Percentiles rank a stretch among this genome's conserved stretches.
Evolutionary conservation across 1,140 invertebrate species (phyloP).

Genomic region (Lasaia peninsularis): DNA sequence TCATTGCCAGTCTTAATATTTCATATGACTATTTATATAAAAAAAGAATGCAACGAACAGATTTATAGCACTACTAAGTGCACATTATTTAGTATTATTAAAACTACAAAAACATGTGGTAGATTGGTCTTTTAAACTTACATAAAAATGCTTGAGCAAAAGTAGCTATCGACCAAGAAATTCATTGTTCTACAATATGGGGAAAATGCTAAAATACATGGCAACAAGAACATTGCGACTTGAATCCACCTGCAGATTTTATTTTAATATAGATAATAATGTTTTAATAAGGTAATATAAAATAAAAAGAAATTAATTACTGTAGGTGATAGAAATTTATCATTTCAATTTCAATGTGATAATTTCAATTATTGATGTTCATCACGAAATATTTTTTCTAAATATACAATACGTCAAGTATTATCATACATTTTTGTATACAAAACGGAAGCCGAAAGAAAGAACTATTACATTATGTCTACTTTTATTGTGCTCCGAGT

Average conservation of each 20-base stretch:
- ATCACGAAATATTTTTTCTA: no score
- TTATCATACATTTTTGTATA: no score
- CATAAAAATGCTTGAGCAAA: conserved; percentile 58
- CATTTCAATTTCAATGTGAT: no score
- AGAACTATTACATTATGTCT: no score
- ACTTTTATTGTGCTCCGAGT: no score
- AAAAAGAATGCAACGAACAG: neutral
- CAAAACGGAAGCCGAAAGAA: no score
- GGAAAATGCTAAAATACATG: conserved; percentile 12
- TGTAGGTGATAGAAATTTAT: no score
- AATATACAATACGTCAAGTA: no score
- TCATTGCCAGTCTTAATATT: conserved; percentile 7
- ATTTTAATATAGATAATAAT: neutral
- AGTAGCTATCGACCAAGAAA: conserved; percentile 36
- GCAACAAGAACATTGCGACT: conserved; percentile 6
- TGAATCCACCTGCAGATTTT: conserved; percentile 11
- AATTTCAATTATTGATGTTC: no score
- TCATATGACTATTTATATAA: conserved; percentile 1
- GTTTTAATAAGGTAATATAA: no score
- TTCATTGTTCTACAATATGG: conserved; percentile 39
- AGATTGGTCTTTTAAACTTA: conserved; percentile 34
- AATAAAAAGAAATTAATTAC: no score
- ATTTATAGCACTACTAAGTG: neutral
- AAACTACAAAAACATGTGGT: conserved; percentile 33
- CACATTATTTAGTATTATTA: conserved; percentile 23